Conservation (phyloP, 2,113 vertebrate genomes). For the Corythaeola cristata region DNA sequence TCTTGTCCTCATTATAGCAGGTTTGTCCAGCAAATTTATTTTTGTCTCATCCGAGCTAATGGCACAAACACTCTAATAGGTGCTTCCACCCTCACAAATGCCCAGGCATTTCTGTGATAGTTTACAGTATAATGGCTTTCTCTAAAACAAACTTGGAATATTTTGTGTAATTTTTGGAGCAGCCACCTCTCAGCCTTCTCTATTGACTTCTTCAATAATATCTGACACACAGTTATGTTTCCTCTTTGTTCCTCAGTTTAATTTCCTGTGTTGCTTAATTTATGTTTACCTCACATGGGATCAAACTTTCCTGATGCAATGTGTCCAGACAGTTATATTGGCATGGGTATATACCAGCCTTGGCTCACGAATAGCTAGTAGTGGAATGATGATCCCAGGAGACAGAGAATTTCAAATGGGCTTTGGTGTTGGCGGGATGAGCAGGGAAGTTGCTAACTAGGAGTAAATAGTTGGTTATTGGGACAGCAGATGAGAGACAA, state of each 20-base stretch:
- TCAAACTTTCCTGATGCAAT: background rate
- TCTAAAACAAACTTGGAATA: background rate
- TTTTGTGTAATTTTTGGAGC: background rate
- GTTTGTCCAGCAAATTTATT: background rate
- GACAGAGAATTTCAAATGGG: background rate
- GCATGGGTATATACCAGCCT: fast-evolving
- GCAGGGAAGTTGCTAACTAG: background rate
- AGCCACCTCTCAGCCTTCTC: background rate
- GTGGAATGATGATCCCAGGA: background rate
- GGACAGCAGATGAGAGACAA: background rate
- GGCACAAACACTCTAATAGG: background rate
- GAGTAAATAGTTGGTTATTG: background rate
- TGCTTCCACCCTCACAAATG: background rate
- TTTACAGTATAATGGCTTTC: background rate
- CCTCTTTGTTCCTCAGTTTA: background rate
- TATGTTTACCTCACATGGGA: background rate
- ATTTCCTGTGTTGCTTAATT: background rate
- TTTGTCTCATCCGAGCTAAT: background rate
- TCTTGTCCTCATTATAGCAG: background rate
- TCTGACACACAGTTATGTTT: background rate
- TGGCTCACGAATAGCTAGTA: background rate
- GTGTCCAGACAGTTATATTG: background rate
- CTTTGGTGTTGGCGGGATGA: background rate
- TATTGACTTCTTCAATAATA: background rate
- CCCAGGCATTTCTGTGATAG: background rate